These are phyloP conservation scores for Setophaga coronata DNA, from an alignment of 2,113 vertebrate genomes.

Conservation along the genomic window DNA sequence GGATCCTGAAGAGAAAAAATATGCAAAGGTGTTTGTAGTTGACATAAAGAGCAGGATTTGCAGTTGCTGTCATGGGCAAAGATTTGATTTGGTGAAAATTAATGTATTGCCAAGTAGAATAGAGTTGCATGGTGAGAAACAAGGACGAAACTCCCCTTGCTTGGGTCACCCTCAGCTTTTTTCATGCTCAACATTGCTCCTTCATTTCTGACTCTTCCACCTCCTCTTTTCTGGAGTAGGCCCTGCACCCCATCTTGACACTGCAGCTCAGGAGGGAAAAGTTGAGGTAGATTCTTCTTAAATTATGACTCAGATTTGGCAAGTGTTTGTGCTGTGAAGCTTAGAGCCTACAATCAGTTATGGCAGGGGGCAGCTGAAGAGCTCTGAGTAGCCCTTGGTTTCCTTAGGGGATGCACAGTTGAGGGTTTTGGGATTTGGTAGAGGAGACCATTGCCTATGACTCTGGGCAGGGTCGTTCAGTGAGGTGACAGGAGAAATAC, in stretches of 20 bases:
- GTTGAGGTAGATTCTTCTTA: background rate
- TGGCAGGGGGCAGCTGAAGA: background rate
- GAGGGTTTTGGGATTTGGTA: background rate
- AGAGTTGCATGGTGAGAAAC: background rate
- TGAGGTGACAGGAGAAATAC: background rate
- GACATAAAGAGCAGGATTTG: background rate
- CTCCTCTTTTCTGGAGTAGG: no score
- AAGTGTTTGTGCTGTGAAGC: background rate
- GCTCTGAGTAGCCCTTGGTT: background rate
- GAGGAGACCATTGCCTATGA: background rate
- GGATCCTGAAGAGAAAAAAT: background rate
- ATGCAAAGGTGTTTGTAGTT: background rate
- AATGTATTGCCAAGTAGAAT: background rate
- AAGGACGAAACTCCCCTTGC: background rate
- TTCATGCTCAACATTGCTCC: background rate
- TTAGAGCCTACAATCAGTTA: background rate
- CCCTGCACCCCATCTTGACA: fast-evolving
- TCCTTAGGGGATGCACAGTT: fast-evolving
- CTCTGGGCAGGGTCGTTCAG: background rate
- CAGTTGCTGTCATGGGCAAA: background rate
- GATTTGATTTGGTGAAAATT: background rate
- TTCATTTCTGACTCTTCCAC: background rate
- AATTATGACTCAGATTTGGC: background rate
- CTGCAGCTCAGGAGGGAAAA: background rate
- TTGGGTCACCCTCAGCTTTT: background rate